Conservation (phyloP, 2,113 vertebrate genomes). For the Zosterops borbonicus region DNA sequence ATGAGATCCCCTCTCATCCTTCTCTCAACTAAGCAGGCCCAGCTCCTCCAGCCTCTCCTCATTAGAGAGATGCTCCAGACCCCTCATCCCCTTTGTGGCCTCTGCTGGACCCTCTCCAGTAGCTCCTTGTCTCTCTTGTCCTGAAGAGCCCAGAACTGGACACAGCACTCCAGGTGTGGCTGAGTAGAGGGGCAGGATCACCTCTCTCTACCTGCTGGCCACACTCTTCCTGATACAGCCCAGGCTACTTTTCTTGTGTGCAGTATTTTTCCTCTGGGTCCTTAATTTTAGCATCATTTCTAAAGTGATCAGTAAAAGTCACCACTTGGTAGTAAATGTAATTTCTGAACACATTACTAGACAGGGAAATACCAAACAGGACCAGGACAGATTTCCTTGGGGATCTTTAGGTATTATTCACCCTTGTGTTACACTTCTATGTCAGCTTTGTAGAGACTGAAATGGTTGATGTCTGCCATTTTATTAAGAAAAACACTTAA, state of each 20-base stretch:
- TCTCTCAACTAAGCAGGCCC: background rate
- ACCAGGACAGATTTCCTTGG: background rate
- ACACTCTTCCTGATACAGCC: accelerated
- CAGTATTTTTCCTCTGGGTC: background rate
- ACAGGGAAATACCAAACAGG: background rate
- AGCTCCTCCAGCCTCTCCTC: background rate
- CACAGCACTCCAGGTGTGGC: background rate
- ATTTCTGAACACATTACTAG: background rate
- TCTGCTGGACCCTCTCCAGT: background rate
- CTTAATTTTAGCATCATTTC: background rate
- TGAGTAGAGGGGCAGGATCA: background rate
- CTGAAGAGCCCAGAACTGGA: background rate
- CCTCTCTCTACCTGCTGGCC: background rate
- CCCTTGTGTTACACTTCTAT: background rate
- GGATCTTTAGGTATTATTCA: background rate
- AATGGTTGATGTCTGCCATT: background rate
- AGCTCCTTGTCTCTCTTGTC: background rate
- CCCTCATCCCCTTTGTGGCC: background rate
- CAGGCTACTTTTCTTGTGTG: background rate
- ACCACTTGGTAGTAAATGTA: background rate
- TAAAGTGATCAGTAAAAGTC: background rate
- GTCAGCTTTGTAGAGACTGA: constrained; percentile 3
- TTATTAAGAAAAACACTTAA: background rate
- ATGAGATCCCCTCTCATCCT: background rate
- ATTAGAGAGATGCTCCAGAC: background rate